Percentiles rank a stretch among this genome's conserved stretches.
These are phyloP conservation scores for Pionites leucogaster DNA, from an alignment of 2,113 vertebrate genomes.

Conservation along the genomic window DNA sequence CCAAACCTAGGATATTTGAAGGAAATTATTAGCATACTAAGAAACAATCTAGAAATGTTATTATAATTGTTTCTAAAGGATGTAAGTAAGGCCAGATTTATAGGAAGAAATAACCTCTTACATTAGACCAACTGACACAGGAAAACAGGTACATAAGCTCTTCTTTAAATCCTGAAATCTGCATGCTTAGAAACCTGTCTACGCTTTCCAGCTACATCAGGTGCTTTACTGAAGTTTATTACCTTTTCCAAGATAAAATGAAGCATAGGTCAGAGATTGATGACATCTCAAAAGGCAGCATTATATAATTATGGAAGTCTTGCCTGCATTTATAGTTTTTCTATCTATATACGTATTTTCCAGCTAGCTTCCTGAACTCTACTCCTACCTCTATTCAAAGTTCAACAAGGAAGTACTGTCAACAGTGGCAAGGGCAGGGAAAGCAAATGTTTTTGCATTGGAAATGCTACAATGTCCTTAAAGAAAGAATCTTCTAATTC, in stretches of 20 bases:
- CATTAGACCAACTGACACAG: not conserved
- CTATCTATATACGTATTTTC: not conserved
- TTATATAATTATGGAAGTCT: not conserved
- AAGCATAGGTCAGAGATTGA: not conserved
- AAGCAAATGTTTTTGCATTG: not conserved
- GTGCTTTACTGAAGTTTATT: not conserved
- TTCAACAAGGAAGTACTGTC: not conserved
- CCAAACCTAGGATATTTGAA: not conserved
- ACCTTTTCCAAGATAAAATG: not conserved
- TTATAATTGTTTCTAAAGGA: not conserved
- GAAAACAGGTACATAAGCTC: not conserved
- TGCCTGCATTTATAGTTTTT: not conserved
- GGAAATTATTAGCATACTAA: not conserved
- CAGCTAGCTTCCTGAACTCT: not conserved
- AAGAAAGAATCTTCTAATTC: not conserved
- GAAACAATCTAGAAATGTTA: not conserved
- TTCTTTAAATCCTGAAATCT: not conserved
- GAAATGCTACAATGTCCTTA: not conserved
- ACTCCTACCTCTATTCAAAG: not conserved
- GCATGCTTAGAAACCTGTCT: not conserved
- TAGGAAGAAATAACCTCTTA: not conserved
- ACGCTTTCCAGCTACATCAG: not conserved
- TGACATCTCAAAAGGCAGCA: not conserved
- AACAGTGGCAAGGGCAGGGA: not conserved
- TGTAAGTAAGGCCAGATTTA: not conserved